phyloP scores from a whole-genome alignment of 2,113 vertebrate species.

The Amphiprion ocellaris region DNA sequence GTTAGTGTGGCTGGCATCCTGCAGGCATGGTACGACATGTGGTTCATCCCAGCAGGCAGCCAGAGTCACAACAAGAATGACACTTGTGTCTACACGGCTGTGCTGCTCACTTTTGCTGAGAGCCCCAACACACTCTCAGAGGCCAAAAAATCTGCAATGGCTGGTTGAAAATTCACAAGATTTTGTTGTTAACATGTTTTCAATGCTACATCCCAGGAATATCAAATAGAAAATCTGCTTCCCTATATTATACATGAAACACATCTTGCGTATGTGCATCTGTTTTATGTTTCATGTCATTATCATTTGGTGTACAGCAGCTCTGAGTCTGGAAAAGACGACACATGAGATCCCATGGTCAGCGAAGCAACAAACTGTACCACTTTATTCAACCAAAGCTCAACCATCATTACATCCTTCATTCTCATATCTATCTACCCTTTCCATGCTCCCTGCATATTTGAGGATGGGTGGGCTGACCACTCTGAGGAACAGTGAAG shows the following conservation, averaged over 20 bases:
- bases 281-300: neutral
- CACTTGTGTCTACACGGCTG: slow-evolving; percentile 58
- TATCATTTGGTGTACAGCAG: slow-evolving; percentile 17
- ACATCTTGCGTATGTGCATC: neutral
- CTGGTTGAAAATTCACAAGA: neutral
- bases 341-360: slow-evolving; percentile 23
- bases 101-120: slow-evolving; percentile 51
- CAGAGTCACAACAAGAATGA: slow-evolving; percentile 55
- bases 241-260: neutral
- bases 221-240: slow-evolving; percentile 8
- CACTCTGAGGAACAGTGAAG: slow-evolving; percentile 48
- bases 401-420: slow-evolving; percentile 42
- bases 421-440: slow-evolving; percentile 46
- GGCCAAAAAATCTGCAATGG: neutral
- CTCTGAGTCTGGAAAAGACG: slow-evolving; percentile 7
- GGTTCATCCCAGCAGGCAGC: slow-evolving; percentile 62
- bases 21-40: slow-evolving; percentile 58
- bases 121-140: slow-evolving; percentile 15
- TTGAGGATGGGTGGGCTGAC: slow-evolving; percentile 68
- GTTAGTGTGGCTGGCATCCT: slow-evolving; percentile 60
- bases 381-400: slow-evolving; percentile 6
- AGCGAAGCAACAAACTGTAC: slow-evolving; percentile 13
- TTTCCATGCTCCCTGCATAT: slow-evolving; percentile 50
- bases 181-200: neutral
- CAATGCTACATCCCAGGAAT: neutral